Evolutionary conservation across 2,797 vertebrate species (phyloP).

Genomic region (Neosilurus mollespiculum): DNA sequence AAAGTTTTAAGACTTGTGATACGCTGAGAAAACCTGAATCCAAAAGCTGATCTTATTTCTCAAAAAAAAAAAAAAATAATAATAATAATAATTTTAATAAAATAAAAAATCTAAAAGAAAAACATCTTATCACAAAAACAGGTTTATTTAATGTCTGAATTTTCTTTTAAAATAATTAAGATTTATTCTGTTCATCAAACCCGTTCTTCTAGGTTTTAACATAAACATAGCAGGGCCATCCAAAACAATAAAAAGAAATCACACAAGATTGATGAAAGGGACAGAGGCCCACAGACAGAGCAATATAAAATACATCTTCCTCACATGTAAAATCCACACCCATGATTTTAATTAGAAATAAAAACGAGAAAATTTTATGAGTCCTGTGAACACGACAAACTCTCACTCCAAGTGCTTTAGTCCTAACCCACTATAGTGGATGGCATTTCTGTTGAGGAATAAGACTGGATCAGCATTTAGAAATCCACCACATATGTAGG

Average conservation of each 20-base stretch:
- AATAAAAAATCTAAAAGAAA: slow-evolving; percentile 1
- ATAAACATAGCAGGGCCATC: slow-evolving; percentile 67
- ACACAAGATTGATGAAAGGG: slow-evolving; percentile 63
- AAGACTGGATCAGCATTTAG: slow-evolving; percentile 43
- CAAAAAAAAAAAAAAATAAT: not conserved
- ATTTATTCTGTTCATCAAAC: slow-evolving; percentile 82
- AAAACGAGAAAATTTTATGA: slow-evolving; percentile 31
- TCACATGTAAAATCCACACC: slow-evolving; percentile 56
- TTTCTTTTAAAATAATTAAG: slow-evolving; percentile 82
- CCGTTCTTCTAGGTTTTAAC: slow-evolving; percentile 72
- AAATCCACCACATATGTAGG: slow-evolving; percentile 41
- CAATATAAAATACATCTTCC: slow-evolving; percentile 49
- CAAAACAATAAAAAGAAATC: slow-evolving; percentile 60
- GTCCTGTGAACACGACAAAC: slow-evolving; percentile 48
- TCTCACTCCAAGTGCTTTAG: slow-evolving; percentile 51
- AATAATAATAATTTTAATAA: not conserved
- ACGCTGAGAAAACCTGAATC: not conserved
- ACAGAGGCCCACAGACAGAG: slow-evolving; percentile 32
- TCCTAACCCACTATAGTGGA: slow-evolving; percentile 40
- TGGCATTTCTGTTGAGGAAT: slow-evolving; percentile 47
- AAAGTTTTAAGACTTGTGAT: not conserved
- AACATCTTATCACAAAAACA: slow-evolving; percentile 79
- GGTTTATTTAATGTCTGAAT: slow-evolving; percentile 84
- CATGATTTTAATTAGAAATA: slow-evolving; percentile 50
- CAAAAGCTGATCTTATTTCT: not conserved